Base-by-base conservation (phyloP, 1,140 invertebrate genomes). In the Piezodorus guildinii region DNA sequence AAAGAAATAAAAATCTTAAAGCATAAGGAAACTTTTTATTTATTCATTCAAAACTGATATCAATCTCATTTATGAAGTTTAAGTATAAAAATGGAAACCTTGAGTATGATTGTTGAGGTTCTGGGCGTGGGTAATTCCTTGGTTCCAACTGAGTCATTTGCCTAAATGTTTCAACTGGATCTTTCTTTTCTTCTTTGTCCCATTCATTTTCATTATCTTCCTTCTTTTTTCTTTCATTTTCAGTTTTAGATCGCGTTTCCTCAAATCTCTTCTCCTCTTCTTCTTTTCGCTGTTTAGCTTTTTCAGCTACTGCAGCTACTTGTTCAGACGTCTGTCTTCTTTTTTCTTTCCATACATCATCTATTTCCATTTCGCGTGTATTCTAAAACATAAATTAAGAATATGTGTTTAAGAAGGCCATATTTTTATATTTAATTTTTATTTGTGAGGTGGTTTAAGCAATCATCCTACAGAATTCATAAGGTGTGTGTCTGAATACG, bases 231-330 rank as follows among this genome's bases (percentile, higher is more conserved):
- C 52, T 66, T 72, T 65, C 56, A 45, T 45, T 76, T 73, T 56
- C 52, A 56, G 23, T 6, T 14, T 75, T 66, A 34, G 65, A 77
- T 15, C 74, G 75, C 19, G 75, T 79, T 66, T 83, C 78, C 66
- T 85, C 81, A 69, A 80, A 87, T 58, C 85, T 80, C 68, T 88
- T 85, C 71, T 91, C 88, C 72, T 90, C 88, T 69, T 91, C 86
- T 70, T 90, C 86, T 68, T 88, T 85, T 15, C 86, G 78, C 67
- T 86, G 83, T 23, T 86, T 81, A 0, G 89, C 89, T 60, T 86
- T 78, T 67, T 88, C 86, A 4, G 88, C 83, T 1, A 82, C 85
- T 45, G 81, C 78, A 1, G 81, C 83, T 17, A 91, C 79, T 66
- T 82, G 77, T 74, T 88, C 82, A 71, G 80, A 77, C 67, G 84